Conservation (phyloP, 2,797 vertebrate genomes). For the Chloroceryle amazona region DNA sequence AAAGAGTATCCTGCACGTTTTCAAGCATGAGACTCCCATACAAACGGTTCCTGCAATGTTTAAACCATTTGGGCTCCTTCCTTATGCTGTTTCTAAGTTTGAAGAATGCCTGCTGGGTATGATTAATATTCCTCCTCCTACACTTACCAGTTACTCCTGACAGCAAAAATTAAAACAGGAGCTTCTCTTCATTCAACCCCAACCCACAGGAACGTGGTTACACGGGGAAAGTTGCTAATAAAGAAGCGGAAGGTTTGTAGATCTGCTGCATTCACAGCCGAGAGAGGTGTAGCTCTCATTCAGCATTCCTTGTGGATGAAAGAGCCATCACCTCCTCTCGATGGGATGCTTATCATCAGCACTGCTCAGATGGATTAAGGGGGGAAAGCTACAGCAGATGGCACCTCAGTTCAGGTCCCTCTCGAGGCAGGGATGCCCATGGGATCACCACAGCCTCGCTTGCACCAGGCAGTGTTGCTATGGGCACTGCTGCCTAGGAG, state of each 20-base stretch:
- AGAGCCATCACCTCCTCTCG: conserved; percentile 6
- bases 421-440: neutral
- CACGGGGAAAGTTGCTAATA: conserved; percentile 36
- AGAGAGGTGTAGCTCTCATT: conserved; percentile 58
- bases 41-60: conserved; percentile 15
- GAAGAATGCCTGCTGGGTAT: conserved; percentile 64
- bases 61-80: conserved; percentile 60
- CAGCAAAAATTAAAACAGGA: conserved; percentile 70
- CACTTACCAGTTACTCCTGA: conserved; percentile 63
- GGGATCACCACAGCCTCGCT: neutral
- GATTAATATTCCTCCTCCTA: conserved; percentile 69
- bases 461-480: conserved; percentile 37
- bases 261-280: neutral
- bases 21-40: conserved; percentile 29
- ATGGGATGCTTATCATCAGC: neutral
- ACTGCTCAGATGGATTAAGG: neutral
- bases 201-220: conserved; percentile 46
- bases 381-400: neutral
- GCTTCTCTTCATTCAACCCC: conserved; percentile 69
- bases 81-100: conserved; percentile 65
- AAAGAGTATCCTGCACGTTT: conserved; percentile 38
- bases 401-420: neutral
- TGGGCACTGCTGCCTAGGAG: conserved; percentile 66
- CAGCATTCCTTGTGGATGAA: conserved; percentile 15
- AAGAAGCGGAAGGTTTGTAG: conserved; percentile 31